Evolutionary conservation across 2,888 invertebrate genomes (phyloP).

Genomic region (Andricus curvator): DNA sequence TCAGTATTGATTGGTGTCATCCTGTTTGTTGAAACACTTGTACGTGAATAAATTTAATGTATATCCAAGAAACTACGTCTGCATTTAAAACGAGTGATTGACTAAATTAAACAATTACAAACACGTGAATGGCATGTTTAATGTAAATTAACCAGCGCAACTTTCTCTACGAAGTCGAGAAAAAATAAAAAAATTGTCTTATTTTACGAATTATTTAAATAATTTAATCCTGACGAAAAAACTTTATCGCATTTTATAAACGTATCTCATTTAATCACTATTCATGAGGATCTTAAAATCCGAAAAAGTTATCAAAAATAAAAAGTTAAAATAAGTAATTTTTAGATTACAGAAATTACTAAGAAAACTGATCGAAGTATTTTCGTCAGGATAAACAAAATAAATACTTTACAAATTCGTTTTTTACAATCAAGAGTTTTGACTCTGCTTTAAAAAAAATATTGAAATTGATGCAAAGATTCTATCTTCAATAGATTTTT

Average conservation of each 20-base stretch:
- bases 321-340: not conserved
- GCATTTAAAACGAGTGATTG: constrained; percentile 28
- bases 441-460: not conserved
- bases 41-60: constrained; percentile 32
- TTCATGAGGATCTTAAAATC: not conserved
- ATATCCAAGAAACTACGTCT: constrained; percentile 3
- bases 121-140: constrained; percentile 26
- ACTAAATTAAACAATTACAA: constrained; percentile 28
- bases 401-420: not conserved
- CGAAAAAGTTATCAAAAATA: not conserved
- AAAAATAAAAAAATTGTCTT: not conserved
- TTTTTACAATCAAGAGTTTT: not conserved
- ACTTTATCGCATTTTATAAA: not conserved
- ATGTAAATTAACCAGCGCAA: constrained; percentile 26
- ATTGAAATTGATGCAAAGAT: constrained; percentile 8
- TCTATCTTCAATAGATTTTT: constrained; percentile 27
- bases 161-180: constrained; percentile 16
- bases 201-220: not conserved
- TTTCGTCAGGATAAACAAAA: not conserved
- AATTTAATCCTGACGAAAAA: not conserved
- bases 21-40: not conserved
- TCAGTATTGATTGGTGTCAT: not conserved
- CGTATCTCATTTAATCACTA: too few relatives aligned
- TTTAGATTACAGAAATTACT: not conserved
- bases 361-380: not conserved